These are phyloP conservation scores for Phyllotreta striolata DNA, from an alignment of 2,888 invertebrate species.

Conservation along the genomic window DNA sequence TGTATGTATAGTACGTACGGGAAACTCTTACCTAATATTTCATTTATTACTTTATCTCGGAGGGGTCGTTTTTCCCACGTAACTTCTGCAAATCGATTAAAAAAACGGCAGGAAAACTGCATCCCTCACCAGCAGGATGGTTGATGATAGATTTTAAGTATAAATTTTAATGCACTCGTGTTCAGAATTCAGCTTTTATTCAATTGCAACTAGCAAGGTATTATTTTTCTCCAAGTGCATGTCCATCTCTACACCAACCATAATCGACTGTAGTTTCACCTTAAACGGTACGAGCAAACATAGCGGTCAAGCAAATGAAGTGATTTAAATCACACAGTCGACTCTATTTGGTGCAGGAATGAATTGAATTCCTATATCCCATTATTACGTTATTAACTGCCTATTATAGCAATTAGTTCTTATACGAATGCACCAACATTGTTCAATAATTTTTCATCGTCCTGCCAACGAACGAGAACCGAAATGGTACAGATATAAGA, in stretches of 20 bases:
- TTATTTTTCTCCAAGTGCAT: background rate
- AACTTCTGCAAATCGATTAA: background rate
- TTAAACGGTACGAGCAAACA: slow-evolving; percentile 9
- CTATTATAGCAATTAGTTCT: slow-evolving; percentile 37
- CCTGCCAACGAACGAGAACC: slow-evolving; percentile 10
- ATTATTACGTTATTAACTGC: slow-evolving; percentile 25
- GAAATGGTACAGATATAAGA: slow-evolving; percentile 18
- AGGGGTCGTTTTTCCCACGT: slow-evolving; percentile 14
- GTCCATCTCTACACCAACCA: slow-evolving; percentile 2
- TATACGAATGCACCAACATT: slow-evolving; percentile 31
- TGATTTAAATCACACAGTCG: slow-evolving; percentile 22
- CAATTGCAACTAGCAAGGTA: too few relatives aligned
- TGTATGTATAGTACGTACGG: slow-evolving; percentile 11
- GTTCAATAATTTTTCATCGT: too few relatives aligned
- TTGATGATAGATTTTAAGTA: too few relatives aligned
- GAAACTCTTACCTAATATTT: slow-evolving; percentile 15
- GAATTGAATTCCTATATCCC: slow-evolving; percentile 36
- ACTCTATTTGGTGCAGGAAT: slow-evolving; percentile 26
- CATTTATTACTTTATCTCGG: slow-evolving; percentile 12
- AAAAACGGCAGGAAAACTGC: too few relatives aligned
- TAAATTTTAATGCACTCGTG: too few relatives aligned
- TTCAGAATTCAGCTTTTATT: too few relatives aligned
- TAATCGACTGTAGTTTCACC: background rate
- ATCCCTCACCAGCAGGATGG: too few relatives aligned
- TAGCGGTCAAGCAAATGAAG: slow-evolving; percentile 24